A percentile compares a stretch with the other conserved stretches of the same genome.
These are phyloP conservation scores for Syngnathus acus DNA, from an alignment of 2,797 vertebrate genomes.

Conservation along the genomic window DNA sequence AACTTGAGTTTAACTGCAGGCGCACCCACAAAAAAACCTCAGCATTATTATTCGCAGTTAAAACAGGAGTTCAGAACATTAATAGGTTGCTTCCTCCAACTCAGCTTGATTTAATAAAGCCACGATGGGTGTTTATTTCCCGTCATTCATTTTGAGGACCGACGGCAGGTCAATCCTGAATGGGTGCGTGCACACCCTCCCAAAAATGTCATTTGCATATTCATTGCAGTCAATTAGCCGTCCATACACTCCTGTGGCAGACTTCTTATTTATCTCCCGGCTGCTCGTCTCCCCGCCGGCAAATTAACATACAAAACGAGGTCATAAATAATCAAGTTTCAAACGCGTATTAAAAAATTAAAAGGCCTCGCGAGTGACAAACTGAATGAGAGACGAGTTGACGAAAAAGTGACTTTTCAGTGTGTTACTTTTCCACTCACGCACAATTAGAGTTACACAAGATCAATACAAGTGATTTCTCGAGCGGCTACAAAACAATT, in stretches of 20 bases:
- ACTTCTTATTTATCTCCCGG: constrained; percentile 10
- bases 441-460: neutral
- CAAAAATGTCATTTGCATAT: constrained; percentile 19
- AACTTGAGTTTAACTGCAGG: neutral
- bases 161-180: neutral
- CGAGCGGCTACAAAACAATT: neutral
- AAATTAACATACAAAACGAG: constrained; percentile 38
- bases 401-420: neutral
- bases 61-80: too few species aligned
- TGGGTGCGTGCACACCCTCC: neutral
- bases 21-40: neutral
- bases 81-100: too few species aligned
- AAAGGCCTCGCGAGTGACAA: constrained; percentile 15
- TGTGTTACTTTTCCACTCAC: neutral
- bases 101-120: neutral
- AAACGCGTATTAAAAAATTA: constrained; percentile 16
- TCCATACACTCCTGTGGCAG: constrained; percentile 21
- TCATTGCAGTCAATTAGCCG: constrained; percentile 27
- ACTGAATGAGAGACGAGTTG: constrained; percentile 16
- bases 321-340: constrained; percentile 37
- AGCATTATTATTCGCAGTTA: too few species aligned
- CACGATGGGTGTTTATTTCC: neutral
- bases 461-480: neutral
- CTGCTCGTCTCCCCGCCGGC: constrained; percentile 1
- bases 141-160: neutral